phyloP scores from a whole-genome alignment of 2,797 vertebrate species.

The Neopelma chrysocephalum region DNA sequence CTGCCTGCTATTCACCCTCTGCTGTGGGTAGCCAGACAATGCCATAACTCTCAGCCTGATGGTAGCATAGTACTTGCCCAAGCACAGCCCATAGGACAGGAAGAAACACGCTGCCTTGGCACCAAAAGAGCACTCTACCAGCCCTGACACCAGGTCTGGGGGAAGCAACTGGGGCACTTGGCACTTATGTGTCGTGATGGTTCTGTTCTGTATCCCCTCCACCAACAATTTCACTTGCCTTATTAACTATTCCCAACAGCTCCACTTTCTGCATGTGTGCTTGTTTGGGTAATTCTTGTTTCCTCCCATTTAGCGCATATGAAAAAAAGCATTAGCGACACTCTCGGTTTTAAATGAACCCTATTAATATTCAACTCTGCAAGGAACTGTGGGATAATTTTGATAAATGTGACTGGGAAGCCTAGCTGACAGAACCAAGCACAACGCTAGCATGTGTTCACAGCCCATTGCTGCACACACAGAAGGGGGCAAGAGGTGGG shows the following conservation, averaged over 20 bases:
- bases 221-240: constrained; percentile 55
- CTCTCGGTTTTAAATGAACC: constrained; percentile 78
- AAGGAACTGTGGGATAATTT: constrained; percentile 81
- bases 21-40: background rate
- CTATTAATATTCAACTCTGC: constrained; percentile 78
- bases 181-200: constrained; percentile 6
- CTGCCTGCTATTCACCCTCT: background rate
- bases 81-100: background rate
- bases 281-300: constrained; percentile 78
- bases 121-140: background rate
- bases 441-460: constrained; percentile 54
- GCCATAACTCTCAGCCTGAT: background rate
- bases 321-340: constrained; percentile 77
- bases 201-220: constrained; percentile 21
- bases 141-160: background rate
- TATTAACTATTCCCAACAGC: constrained; percentile 69
- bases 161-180: background rate
- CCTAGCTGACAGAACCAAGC: constrained; percentile 73
- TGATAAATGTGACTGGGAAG: constrained; percentile 80
- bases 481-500: constrained; percentile 23
- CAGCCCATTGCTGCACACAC: constrained; percentile 42
- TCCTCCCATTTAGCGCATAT: constrained; percentile 74
- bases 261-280: background rate
- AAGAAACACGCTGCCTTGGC: background rate
- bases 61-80: rapidly evolving